Evolutionary conservation across 2,113 vertebrate genomes (phyloP).

Genomic region (Hydrolagus affinis): DNA sequence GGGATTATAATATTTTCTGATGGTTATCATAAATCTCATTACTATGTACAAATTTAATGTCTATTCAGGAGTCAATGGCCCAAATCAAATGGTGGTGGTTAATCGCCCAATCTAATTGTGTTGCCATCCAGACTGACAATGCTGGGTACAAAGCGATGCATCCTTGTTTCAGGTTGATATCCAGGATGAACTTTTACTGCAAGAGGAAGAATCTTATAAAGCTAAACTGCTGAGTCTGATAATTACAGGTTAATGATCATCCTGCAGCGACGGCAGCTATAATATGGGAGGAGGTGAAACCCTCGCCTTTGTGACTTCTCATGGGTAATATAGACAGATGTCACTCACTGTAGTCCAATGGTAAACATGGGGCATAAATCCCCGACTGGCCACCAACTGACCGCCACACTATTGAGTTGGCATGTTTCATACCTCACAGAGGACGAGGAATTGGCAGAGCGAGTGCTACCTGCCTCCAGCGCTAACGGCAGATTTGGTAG

Average conservation of each 20-base stretch:
- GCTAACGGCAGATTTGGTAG: too few species aligned
- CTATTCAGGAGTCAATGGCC: not conserved
- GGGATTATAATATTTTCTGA: not conserved
- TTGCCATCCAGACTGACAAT: too few species aligned
- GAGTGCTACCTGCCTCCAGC: not conserved
- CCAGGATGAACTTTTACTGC: not conserved
- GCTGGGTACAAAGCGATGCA: not conserved
- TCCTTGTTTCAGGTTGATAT: not conserved
- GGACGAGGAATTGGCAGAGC: not conserved
- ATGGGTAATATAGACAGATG: not conserved
- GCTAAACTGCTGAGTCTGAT: not conserved
- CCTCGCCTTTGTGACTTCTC: not conserved
- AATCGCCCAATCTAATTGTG: too few species aligned
- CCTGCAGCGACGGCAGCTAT: not conserved
- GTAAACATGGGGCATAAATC: too few species aligned
- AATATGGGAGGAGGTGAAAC: not conserved
- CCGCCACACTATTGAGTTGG: not conserved
- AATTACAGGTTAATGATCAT: not conserved
- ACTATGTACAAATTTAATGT: not conserved
- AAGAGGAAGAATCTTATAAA: not conserved
- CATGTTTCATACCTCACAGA: not conserved
- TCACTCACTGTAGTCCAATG: not conserved
- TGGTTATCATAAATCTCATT: not conserved
- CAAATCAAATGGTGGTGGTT: not conserved
- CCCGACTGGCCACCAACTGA: too few species aligned